Base-by-base conservation (phyloP, 2,888 invertebrate species). In the Heliconius hortense region DNA sequence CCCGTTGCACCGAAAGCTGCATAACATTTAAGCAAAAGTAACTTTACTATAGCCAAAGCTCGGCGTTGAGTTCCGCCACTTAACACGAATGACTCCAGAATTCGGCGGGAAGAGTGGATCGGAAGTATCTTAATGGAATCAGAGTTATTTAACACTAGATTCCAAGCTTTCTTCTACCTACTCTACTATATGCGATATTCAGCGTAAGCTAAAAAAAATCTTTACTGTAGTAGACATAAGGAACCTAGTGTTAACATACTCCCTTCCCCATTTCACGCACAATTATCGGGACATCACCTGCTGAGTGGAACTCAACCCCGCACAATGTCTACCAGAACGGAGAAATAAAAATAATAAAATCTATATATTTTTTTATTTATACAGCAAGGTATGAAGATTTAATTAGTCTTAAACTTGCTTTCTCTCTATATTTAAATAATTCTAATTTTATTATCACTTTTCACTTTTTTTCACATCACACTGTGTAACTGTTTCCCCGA, bases 1-100 rank as follows among this genome's bases (percentile, higher is more conserved):
- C 92, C 93, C 7, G 84, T 79, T 39, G 79, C 87, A 11, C 83
- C 83, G 18, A n/a, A 67, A 60, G 28, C 35, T 72, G 48, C 7
- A 31, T 31, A n/a, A 73, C 7, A 71, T 21, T 39, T 53, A 21
- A 53, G 53, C 53, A 53, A 53, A 53, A 53, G 8, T 53, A 53
- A 3, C 8, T 21, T 53, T 53, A 53, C 1, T 5, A 18, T 48
- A 18, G 43, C 43, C 43, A 1, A 43, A 18, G 18, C 43, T 15
- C 2, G 18, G 43, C 18, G 43, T 48, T 48, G 15, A 48, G 43
- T 18, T 18, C 5, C 43, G 43, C 43, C 18, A 18, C 18, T 48
- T 18, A 35, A 35, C 35, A 35, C 10, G 35, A 35, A 35, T 35
- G 35, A 1, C 8, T 35, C 8, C 43, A 43, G 43, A 18, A 43